Conservation (phyloP, 2,113 vertebrate species). For the Peromyscus californicus region DNA sequence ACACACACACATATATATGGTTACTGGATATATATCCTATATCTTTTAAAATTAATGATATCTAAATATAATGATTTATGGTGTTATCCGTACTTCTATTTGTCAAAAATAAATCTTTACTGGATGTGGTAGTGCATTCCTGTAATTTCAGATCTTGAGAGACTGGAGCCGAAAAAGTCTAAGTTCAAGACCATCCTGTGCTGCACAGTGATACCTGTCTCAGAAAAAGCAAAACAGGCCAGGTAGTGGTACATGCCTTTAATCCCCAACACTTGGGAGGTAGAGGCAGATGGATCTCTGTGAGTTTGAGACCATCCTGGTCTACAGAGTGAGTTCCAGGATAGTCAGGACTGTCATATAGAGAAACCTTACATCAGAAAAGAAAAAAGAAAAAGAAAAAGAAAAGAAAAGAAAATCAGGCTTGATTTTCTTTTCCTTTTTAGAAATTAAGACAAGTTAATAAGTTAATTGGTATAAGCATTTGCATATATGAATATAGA, state of each 20-base stretch:
- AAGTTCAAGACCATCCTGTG: not conserved
- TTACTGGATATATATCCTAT: not conserved
- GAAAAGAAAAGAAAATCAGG: not conserved
- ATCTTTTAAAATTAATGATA: constrained; percentile 29
- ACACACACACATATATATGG: not conserved
- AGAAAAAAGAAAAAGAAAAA: not conserved
- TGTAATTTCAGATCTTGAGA: not conserved
- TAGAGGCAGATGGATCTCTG: no score
- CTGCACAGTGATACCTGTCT: not conserved
- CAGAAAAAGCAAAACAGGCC: not conserved
- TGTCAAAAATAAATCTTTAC: constrained; percentile 36
- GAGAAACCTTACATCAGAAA: not conserved
- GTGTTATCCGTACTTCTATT: not conserved
- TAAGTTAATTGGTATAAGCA: constrained; percentile 20
- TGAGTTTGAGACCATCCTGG: no score
- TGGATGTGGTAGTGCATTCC: not conserved
- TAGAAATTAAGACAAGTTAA: not conserved
- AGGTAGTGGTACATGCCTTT: no score
- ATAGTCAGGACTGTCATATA: no score
- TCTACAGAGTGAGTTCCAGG: no score
- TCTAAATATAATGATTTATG: constrained; percentile 45
- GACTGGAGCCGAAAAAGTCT: no score
- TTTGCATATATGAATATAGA: not conserved
- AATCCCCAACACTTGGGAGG: no score
- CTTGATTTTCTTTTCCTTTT: not conserved